phyloP scores from a whole-genome alignment of 2,797 vertebrate species.

The Dallia pectoralis region DNA sequence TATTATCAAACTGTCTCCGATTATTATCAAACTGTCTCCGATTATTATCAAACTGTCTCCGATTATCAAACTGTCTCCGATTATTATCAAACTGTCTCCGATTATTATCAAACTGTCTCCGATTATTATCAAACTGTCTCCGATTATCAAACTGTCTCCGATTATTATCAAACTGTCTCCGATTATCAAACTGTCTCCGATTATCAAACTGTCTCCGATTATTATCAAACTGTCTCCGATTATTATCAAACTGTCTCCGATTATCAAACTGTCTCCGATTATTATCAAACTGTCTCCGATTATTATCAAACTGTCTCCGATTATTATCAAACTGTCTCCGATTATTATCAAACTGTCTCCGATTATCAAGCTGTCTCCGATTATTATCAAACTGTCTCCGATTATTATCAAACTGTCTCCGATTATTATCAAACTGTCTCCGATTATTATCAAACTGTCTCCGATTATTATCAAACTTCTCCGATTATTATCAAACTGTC shows the following conservation, averaged over 20 bases:
- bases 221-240: neutral
- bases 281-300: neutral
- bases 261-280: neutral
- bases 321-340: neutral
- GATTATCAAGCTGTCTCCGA: no score
- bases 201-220: neutral
- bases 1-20: neutral
- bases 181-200: no score
- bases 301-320: neutral
- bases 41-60: neutral
- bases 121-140: neutral
- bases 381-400: neutral
- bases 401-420: neutral
- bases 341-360: neutral
- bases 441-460: neutral
- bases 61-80: no score
- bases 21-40: neutral
- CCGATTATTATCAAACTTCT: neutral
- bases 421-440: neutral
- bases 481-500: neutral
- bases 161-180: neutral
- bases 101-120: neutral
- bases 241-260: neutral
- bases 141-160: no score
- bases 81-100: neutral